Evolutionary conservation across 2,113 vertebrate genomes (phyloP).

Genomic region (Steatornis caripensis): DNA sequence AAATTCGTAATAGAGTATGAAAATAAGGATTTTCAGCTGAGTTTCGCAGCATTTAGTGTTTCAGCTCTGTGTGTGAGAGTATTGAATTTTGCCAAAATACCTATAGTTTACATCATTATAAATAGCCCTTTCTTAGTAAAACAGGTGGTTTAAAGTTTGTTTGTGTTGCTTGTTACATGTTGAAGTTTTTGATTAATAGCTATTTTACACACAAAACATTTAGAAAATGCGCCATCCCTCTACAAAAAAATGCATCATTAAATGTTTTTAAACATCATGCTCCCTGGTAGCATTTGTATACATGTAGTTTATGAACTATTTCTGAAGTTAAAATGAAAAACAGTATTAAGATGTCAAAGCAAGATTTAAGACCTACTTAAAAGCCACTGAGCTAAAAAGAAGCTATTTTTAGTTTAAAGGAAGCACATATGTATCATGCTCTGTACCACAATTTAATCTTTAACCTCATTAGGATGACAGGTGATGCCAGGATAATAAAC

Average conservation of each 20-base stretch:
- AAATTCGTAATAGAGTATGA: background rate
- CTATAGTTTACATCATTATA: background rate
- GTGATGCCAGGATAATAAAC: constrained; percentile 11
- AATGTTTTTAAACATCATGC: background rate
- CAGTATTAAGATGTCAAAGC: background rate
- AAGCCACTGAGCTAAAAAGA: background rate
- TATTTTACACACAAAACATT: background rate
- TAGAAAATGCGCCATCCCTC: background rate
- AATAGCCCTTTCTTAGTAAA: background rate
- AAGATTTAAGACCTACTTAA: background rate
- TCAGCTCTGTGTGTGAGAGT: background rate
- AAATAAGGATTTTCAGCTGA: background rate
- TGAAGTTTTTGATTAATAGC: background rate
- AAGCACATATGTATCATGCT: background rate
- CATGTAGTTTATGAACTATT: background rate
- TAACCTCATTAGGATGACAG: background rate
- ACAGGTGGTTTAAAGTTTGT: background rate
- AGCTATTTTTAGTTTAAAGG: background rate
- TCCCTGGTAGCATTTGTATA: background rate
- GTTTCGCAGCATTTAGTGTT: background rate
- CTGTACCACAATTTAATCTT: background rate
- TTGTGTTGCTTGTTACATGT: background rate
- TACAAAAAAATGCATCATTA: background rate
- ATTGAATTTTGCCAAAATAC: background rate
- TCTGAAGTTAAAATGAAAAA: background rate